Percentiles rank a stretch among this genome's conserved stretches.
Evolutionary conservation across 2,888 invertebrate species (phyloP).

Genomic region (Therioaphis trifolii): DNA sequence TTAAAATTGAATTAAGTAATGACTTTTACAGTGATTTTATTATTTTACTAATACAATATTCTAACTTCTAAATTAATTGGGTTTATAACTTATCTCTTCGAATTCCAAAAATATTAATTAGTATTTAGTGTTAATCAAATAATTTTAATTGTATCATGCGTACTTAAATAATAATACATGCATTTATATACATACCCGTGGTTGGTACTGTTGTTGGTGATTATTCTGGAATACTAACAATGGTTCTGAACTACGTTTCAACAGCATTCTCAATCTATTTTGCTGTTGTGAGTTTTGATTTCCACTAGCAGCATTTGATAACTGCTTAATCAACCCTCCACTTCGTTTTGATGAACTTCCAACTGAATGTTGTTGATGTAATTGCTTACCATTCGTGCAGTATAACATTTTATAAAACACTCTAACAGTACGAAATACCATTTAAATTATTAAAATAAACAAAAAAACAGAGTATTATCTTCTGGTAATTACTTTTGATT

Average conservation of each 20-base stretch:
- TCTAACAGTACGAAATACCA: conserved; percentile 69
- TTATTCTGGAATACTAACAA: conserved; percentile 88
- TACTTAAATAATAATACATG: neutral
- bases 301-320: conserved; percentile 72
- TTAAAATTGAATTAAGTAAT: too few relatives aligned
- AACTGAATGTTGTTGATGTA: conserved; percentile 71
- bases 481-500: neutral
- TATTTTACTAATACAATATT: too few relatives aligned
- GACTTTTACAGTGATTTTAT: too few relatives aligned
- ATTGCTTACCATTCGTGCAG: conserved; percentile 74
- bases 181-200: conserved; percentile 76
- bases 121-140: too few relatives aligned
- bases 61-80: too few relatives aligned
- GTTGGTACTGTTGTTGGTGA: conserved; percentile 69
- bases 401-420: conserved; percentile 89
- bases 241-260: conserved; percentile 91
- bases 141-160: neutral
- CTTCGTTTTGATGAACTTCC: conserved; percentile 49
- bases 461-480: too few relatives aligned
- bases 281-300: conserved; percentile 85
- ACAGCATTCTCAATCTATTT: conserved; percentile 85
- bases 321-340: conserved; percentile 54
- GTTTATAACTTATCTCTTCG: too few relatives aligned
- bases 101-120: too few relatives aligned
- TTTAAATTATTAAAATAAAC: neutral